phyloP scores from a whole-genome alignment of 2,888 invertebrate species.

The Cyrtodaria siliqua region DNA sequence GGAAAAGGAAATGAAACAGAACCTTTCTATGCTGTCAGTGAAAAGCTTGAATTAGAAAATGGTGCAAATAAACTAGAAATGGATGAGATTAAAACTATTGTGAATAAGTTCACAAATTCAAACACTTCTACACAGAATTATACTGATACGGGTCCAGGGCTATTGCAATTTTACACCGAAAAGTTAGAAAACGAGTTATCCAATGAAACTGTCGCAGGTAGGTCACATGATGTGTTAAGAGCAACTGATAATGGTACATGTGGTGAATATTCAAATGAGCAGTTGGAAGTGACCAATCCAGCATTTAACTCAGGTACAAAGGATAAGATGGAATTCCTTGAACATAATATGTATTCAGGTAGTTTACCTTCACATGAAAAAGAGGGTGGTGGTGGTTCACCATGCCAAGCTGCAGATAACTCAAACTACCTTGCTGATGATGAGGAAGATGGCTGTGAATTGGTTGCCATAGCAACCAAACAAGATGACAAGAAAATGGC shows the following conservation, averaged over 20 bases:
- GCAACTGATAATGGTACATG: neutral
- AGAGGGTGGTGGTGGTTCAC: neutral
- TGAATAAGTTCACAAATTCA: neutral
- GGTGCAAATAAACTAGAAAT: constrained; percentile 1
- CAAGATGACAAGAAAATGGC: neutral
- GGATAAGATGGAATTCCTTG: neutral
- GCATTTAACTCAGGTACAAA: too few species aligned
- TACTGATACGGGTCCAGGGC: constrained; percentile 30
- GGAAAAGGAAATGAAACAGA: too few species aligned
- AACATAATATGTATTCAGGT: neutral
- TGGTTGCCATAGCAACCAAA: constrained; percentile 12
- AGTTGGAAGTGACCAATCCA: neutral
- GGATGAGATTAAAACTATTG: constrained; percentile 4
- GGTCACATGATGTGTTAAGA: neutral
- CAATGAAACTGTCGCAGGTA: neutral
- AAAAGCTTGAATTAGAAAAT: neutral
- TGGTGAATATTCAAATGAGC: neutral
- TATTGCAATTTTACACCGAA: constrained; percentile 41
- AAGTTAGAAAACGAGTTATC: constrained; percentile 15
- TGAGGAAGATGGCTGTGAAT: constrained; percentile 20
- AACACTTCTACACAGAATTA: neutral
- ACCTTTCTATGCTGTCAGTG: neutral
- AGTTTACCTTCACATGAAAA: neutral
- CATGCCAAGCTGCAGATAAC: neutral
- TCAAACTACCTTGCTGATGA: constrained; percentile 41